Evolutionary conservation across 2,113 vertebrate species (phyloP).

Genomic region (Boulengeromyrus knoepffleri): DNA sequence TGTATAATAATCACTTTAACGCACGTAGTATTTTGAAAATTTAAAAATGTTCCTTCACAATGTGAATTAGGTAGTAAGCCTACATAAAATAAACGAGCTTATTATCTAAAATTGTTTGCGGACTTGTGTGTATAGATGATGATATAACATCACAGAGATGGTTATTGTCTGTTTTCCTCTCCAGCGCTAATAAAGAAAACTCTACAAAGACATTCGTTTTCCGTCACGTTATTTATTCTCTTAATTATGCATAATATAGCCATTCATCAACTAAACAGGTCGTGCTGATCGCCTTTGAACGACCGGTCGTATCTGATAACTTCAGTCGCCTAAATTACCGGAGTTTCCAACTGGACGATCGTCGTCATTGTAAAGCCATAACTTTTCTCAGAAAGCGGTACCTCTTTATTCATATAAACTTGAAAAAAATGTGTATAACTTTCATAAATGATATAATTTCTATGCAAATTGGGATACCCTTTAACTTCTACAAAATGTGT

Average conservation of each 20-base stretch:
- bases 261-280: neutral
- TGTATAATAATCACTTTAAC: neutral
- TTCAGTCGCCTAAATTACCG: neutral
- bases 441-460: neutral
- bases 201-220: neutral
- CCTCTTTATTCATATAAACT: neutral
- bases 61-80: neutral
- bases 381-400: neutral
- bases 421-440: neutral
- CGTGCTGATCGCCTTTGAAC: neutral
- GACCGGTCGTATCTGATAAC: neutral
- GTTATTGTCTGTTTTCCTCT: neutral
- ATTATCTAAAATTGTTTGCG: neutral
- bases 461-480: neutral
- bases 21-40: neutral
- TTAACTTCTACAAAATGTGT: neutral
- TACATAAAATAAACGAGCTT: neutral
- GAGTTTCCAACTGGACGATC: neutral
- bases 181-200: neutral
- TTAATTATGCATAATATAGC: neutral
- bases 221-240: neutral
- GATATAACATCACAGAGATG: neutral
- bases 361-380: neutral
- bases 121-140: neutral
- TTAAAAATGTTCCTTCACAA: neutral